Percentiles rank a stretch among this genome's conserved stretches.
These are phyloP conservation scores for Coendou prehensilis DNA, from an alignment of 2,797 vertebrate species.

Conservation along the genomic window DNA sequence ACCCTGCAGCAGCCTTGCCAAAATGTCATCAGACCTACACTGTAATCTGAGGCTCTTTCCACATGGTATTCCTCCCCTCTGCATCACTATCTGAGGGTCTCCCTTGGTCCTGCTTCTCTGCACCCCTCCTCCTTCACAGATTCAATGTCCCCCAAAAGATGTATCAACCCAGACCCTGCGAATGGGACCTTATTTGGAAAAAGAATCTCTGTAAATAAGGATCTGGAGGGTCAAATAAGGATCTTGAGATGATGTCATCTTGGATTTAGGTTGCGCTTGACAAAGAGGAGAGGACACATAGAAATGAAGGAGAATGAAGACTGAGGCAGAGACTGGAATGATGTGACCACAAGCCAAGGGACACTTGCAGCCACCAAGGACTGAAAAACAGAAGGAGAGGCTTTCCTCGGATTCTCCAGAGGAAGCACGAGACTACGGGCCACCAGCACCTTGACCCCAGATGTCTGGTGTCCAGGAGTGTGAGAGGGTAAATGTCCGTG, in stretches of 20 bases:
- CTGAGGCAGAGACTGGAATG: not conserved
- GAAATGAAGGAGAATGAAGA: not conserved
- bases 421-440: not conserved
- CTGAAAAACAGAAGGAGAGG: not conserved
- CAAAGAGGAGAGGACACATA: not conserved
- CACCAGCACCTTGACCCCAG: not conserved
- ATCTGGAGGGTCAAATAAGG: not conserved
- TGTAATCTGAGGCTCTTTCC: not conserved
- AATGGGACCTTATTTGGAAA: not conserved
- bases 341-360: not conserved
- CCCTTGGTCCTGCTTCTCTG: not conserved
- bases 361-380: not conserved
- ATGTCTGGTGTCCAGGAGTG: too few relatives aligned
- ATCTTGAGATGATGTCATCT: not conserved
- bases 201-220: not conserved
- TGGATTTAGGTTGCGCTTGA: not conserved
- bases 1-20: too few relatives aligned
- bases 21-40: not conserved
- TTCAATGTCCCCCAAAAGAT: not conserved
- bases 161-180: not conserved
- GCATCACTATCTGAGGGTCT: not conserved
- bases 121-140: not conserved
- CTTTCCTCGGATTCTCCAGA: too few relatives aligned
- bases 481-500: not conserved
- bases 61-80: fast-evolving